Conservation (phyloP, 1,140 invertebrate species). For the Dufourea novaeangliae region DNA sequence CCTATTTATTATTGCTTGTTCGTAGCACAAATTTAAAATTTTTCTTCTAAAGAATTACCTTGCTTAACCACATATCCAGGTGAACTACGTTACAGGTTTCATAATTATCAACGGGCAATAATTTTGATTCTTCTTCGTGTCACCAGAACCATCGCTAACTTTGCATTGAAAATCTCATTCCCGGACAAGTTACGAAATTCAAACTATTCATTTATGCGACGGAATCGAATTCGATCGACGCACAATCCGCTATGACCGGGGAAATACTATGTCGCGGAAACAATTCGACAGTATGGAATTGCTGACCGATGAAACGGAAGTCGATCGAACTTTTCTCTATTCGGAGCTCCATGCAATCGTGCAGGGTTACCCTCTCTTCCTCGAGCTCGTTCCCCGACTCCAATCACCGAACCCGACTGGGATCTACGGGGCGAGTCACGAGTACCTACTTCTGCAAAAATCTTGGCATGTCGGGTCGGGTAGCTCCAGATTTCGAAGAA, state of each 20-base stretch:
- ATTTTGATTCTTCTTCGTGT: neutral
- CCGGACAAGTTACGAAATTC: neutral
- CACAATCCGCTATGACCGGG: slow-evolving; percentile 40
- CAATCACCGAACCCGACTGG: slow-evolving; percentile 29
- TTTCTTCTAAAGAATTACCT: too few species aligned
- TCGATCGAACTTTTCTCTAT: slow-evolving; percentile 54
- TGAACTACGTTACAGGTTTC: too few species aligned
- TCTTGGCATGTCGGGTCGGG: slow-evolving; percentile 27
- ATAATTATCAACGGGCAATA: too few species aligned
- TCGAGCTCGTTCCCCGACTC: neutral
- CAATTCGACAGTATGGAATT: slow-evolving; percentile 54
- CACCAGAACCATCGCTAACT: too few species aligned
- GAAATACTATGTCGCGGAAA: slow-evolving; percentile 45
- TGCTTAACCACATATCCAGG: too few species aligned
- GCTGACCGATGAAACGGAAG: slow-evolving; percentile 54
- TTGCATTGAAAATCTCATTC: neutral
- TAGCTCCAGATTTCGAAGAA: slow-evolving; percentile 13
- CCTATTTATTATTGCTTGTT: too few species aligned
- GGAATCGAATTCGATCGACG: slow-evolving; percentile 30
- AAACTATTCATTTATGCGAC: slow-evolving; percentile 33
- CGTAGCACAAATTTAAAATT: too few species aligned
- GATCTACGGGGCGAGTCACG: slow-evolving; percentile 9
- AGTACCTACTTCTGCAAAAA: slow-evolving; percentile 48
- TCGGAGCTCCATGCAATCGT: slow-evolving; percentile 37
- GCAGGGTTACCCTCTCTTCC: neutral